Conservation (phyloP, 2,888 invertebrate genomes). For the Vandiemenella viatica region DNA sequence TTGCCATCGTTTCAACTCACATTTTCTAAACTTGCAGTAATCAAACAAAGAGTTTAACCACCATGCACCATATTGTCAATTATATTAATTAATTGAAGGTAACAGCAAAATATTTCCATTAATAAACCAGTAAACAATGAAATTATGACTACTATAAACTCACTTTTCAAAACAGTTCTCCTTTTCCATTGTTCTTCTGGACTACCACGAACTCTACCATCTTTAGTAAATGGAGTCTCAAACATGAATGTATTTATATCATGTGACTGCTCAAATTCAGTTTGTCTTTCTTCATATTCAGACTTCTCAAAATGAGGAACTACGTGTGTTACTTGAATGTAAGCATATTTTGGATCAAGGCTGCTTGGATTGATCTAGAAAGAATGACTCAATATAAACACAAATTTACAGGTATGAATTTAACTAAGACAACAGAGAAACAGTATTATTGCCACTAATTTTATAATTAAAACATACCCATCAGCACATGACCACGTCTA, state of each 20-base stretch:
- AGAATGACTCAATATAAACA: too few species aligned
- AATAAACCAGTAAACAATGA: too few species aligned
- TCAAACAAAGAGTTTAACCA: too few species aligned
- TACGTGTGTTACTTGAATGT: slow-evolving; percentile 93
- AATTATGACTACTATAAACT: slow-evolving; percentile 11
- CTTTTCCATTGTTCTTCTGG: slow-evolving; percentile 85
- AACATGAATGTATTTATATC: slow-evolving; percentile 82
- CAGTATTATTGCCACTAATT: not conserved
- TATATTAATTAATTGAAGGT: too few species aligned
- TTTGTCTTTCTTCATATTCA: slow-evolving; percentile 53
- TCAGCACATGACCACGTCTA: not conserved
- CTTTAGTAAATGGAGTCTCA: slow-evolving; percentile 85
- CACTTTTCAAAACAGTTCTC: slow-evolving; percentile 80
- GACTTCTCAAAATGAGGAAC: slow-evolving; percentile 66
- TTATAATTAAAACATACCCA: too few species aligned
- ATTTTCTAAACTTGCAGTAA: not conserved
- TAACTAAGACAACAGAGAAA: too few species aligned
- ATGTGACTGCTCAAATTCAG: slow-evolving; percentile 80
- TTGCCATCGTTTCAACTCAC: not conserved
- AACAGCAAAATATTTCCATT: too few species aligned
- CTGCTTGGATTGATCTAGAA: slow-evolving; percentile 53
- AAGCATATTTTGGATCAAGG: slow-evolving; percentile 69
- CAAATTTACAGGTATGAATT: not conserved
- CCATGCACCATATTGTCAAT: too few species aligned
- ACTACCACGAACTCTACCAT: slow-evolving; percentile 59